Evolutionary conservation across 2,888 invertebrate species (phyloP).

Genomic region (Thymelicus lineola): DNA sequence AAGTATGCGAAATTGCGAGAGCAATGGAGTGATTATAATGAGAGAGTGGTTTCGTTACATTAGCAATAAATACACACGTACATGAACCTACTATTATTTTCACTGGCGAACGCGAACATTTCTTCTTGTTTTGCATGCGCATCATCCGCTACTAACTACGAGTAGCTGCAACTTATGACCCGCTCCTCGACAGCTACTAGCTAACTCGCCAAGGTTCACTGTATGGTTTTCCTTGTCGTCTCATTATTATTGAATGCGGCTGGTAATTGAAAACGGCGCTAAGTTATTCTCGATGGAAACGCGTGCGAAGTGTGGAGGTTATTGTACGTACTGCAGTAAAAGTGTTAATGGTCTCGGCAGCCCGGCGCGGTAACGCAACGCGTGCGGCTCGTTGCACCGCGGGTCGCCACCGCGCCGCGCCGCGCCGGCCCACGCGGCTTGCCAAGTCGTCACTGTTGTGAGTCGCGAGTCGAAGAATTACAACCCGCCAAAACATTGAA

Average conservation of each 20-base stretch:
- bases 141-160: slow-evolving; percentile 19
- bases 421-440: too few relatives aligned
- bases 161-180: slow-evolving; percentile 20
- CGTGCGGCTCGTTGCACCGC: slow-evolving; percentile 15
- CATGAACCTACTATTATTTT: slow-evolving; percentile 12
- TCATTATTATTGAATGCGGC: slow-evolving; percentile 27
- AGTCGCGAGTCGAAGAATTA: background rate
- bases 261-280: slow-evolving; percentile 3
- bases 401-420: background rate
- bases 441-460: too few relatives aligned
- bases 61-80: slow-evolving; percentile 18
- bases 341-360: slow-evolving; percentile 19
- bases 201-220: slow-evolving; percentile 15
- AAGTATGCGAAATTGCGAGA: slow-evolving; percentile 1
- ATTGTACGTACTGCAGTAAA: slow-evolving; percentile 23
- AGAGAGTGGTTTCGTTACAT: slow-evolving; percentile 5
- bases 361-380: slow-evolving; percentile 18
- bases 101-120: slow-evolving; percentile 6
- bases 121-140: slow-evolving; percentile 34
- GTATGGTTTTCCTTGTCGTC: slow-evolving; percentile 40
- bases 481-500: background rate
- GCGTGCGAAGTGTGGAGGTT: slow-evolving; percentile 13
- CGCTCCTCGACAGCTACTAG: slow-evolving; percentile 28
- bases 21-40: background rate
- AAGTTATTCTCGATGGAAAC: background rate